Evolutionary conservation across 2,797 vertebrate genomes (phyloP).

Genomic region (Chaunax sp.): DNA sequence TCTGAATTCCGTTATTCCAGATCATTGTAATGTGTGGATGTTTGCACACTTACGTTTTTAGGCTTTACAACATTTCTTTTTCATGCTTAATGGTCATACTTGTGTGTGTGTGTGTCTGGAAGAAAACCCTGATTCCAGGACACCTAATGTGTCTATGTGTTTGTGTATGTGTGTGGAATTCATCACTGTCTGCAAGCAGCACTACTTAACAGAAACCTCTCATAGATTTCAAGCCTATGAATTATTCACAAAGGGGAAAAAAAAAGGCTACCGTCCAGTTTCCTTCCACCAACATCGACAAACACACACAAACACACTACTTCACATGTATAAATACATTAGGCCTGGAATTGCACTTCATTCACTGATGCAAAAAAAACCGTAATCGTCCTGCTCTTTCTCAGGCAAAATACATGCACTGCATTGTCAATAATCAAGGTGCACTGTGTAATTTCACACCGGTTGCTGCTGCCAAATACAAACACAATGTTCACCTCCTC

Average conservation of each 20-base stretch:
- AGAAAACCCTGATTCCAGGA: background rate
- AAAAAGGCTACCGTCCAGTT: constrained; percentile 44
- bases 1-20: no score
- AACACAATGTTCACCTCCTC: constrained; percentile 16
- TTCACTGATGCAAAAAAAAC: constrained; percentile 28
- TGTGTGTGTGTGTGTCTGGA: background rate
- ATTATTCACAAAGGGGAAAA: constrained; percentile 69
- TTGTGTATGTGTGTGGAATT: constrained; percentile 24
- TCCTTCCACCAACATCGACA: constrained; percentile 13
- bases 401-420: constrained; percentile 27
- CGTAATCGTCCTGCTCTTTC: constrained; percentile 16
- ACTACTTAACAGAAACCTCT: constrained; percentile 56
- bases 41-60: background rate
- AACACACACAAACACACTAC: background rate
- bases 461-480: constrained; percentile 39
- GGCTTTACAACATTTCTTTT: no score
- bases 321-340: constrained; percentile 56
- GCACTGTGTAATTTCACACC: constrained; percentile 48
- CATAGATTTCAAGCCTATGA: constrained; percentile 56
- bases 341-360: constrained; percentile 49
- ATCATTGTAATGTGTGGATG: no score
- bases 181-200: constrained; percentile 40
- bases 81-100: background rate
- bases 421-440: constrained; percentile 65
- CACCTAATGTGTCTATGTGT: constrained; percentile 22